Evolutionary conservation across 1,140 invertebrate species (phyloP), one percentile per base, ranked within the genome.

Genomic region (Eubasilissa regina): DNA sequence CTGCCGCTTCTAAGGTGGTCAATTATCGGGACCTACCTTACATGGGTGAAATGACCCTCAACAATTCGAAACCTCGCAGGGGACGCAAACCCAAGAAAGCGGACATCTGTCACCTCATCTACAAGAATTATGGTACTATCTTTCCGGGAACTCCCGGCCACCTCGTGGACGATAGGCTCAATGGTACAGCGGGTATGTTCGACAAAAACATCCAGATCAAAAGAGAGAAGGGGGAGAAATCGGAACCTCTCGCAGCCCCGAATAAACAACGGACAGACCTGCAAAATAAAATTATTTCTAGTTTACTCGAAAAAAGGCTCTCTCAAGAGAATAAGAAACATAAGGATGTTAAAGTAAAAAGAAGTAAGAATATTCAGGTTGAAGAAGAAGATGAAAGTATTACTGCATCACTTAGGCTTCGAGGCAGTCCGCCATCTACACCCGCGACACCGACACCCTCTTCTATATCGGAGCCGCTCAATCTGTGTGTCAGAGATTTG

Each of bases 91-190:
- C 95, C 0, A 97, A 97, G 83, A 97, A 96, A 84, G 95, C 95
- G 0, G 95, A 97, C 84, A 96, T 97, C 79, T 97, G 95, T 82
- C 95, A 96, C 84, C 87, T 97, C n/a, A 96, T 97, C 82, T 96
- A 96, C 84, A 96, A 96, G 83, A 96, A 96, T 85, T 96, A 96
- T 83, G 95, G 95, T 0, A 96, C 94, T 0, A 94, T 95, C n/a
- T 91, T 95, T 21, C 94, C 94, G 0, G 93, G 93, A 0, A 93
- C 92, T 35, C 93, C 93, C 0, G 91, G 92, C 13, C 90, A 91
- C 45, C 35, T 83, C 6, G 85, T 85, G 11, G 87, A 84, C 45
- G 79, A 87, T 0, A 48, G 82, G 47, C 75, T 78, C 11, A 77
- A 47, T 45, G 55, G 51, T 51, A 75, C 77, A 43, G 21, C 35